phyloP scores from a whole-genome alignment of 2,888 invertebrate species.

The Patella ulyssiponensis region DNA sequence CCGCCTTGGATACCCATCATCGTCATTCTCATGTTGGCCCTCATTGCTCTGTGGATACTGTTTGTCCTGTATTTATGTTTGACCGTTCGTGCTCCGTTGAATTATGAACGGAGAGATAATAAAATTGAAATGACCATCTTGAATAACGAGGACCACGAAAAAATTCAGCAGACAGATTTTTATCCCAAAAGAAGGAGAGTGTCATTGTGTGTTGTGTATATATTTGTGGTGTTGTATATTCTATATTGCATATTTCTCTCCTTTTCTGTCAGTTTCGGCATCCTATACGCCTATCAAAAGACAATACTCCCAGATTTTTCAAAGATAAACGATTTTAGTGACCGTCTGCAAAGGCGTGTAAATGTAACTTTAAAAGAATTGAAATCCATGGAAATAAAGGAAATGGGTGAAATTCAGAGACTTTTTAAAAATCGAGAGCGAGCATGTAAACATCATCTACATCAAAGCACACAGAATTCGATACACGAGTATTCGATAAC shows the following conservation, averaged over 20 bases:
- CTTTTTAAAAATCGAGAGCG: slow-evolving; percentile 51
- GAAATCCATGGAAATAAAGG: slow-evolving; percentile 49
- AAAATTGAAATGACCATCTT: slow-evolving; percentile 42
- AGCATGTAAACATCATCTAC: slow-evolving; percentile 58
- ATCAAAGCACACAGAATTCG: slow-evolving; percentile 41
- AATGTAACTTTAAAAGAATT: slow-evolving; percentile 47
- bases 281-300: slow-evolving; percentile 57
- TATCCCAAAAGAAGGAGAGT: slow-evolving; percentile 22
- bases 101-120: slow-evolving; percentile 34
- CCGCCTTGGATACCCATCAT: slow-evolving; percentile 54
- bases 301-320: slow-evolving; percentile 48
- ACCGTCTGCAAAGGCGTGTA: slow-evolving; percentile 52
- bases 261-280: slow-evolving; percentile 57
- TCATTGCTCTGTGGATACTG: slow-evolving; percentile 34
- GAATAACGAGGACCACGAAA: slow-evolving; percentile 42
- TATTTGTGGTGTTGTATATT: slow-evolving; percentile 54
- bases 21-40: slow-evolving; percentile 42
- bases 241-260: slow-evolving; percentile 62
- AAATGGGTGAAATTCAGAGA: slow-evolving; percentile 45
- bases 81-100: slow-evolving; percentile 33
- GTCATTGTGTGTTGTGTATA: slow-evolving; percentile 46
- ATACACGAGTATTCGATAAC: slow-evolving; percentile 36
- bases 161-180: slow-evolving; percentile 14
- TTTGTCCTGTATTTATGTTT: slow-evolving; percentile 38
- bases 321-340: slow-evolving; percentile 50